A percentile compares a stretch with the other conserved stretches of the same genome.
phyloP scores from a whole-genome alignment of 1,140 invertebrate genomes.

The Apis laboriosa region DNA sequence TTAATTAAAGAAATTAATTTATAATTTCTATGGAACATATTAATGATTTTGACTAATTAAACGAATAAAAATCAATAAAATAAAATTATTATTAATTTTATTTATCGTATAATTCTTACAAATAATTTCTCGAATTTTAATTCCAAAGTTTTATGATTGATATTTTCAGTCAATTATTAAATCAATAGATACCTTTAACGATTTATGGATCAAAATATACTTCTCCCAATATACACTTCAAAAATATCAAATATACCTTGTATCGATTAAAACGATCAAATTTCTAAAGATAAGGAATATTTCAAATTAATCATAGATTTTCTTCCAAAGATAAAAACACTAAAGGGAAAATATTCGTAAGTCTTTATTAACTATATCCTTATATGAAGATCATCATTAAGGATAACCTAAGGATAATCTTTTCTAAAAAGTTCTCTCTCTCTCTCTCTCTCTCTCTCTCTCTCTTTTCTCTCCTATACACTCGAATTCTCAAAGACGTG shows the following conservation, averaged over 20 bases:
- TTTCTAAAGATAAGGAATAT: background rate
- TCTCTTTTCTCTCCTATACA: background rate
- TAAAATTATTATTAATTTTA: too few relatives aligned
- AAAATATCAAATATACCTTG: background rate
- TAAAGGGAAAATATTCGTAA: conserved; percentile 37
- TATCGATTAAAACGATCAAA: background rate
- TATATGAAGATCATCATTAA: conserved; percentile 31
- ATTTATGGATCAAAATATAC: too few relatives aligned
- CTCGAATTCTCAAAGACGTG: conserved; percentile 58
- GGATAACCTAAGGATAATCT: conserved; percentile 19
- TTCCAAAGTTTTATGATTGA: too few relatives aligned
- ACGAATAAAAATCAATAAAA: too few relatives aligned
- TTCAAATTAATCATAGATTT: background rate
- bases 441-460: background rate
- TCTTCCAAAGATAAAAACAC: background rate
- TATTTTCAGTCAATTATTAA: too few relatives aligned
- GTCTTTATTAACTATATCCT: conserved; percentile 34
- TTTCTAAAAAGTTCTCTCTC: conserved; percentile 25
- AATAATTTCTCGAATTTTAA: too few relatives aligned
- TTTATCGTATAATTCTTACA: too few relatives aligned
- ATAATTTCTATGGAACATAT: too few relatives aligned
- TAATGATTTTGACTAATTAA: too few relatives aligned
- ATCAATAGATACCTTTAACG: too few relatives aligned
- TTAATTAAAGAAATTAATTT: too few relatives aligned
- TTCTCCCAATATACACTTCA: background rate